Evolutionary conservation across 2,888 invertebrate species (phyloP).

Genomic region (Leptopterna dolabrata): DNA sequence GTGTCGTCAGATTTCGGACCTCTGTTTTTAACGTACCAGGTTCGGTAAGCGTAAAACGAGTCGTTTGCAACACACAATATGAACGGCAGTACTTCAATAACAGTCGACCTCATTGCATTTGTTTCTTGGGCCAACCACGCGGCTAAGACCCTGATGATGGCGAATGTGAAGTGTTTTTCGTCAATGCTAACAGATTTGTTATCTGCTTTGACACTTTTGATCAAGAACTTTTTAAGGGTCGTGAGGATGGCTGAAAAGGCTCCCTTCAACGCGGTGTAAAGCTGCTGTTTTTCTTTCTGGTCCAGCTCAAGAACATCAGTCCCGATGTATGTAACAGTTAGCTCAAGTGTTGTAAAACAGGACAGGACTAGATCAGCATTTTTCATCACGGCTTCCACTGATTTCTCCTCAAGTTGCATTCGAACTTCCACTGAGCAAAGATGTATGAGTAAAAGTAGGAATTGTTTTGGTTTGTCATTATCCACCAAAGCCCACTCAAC

Average conservation of each 20-base stretch:
- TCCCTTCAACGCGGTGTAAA: slow-evolving; percentile 89
- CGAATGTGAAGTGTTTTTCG: slow-evolving; percentile 82
- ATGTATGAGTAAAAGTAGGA: slow-evolving; percentile 86
- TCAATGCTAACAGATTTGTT: slow-evolving; percentile 71
- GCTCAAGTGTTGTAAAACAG: slow-evolving; percentile 84
- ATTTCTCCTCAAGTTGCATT: slow-evolving; percentile 91
- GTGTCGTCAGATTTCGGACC: slow-evolving; percentile 61
- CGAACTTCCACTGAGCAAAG: slow-evolving; percentile 91
- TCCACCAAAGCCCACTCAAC: slow-evolving; percentile 86
- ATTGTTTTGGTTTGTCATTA: slow-evolving; percentile 81
- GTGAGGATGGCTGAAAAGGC: slow-evolving; percentile 86
- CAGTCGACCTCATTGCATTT: slow-evolving; percentile 85
- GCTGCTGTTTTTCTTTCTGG: slow-evolving; percentile 89
- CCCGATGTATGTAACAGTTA: slow-evolving; percentile 82
- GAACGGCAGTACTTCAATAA: slow-evolving; percentile 84
- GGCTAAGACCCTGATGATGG: slow-evolving; percentile 84
- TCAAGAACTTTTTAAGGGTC: slow-evolving; percentile 78
- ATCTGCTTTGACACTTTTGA: slow-evolving; percentile 73
- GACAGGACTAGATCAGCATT: slow-evolving; percentile 84
- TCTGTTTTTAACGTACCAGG: slow-evolving; percentile 75
- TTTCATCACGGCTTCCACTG: slow-evolving; percentile 79
- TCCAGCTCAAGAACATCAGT: slow-evolving; percentile 86
- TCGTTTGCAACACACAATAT: slow-evolving; percentile 84
- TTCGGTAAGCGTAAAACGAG: slow-evolving; percentile 80
- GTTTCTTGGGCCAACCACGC: slow-evolving; percentile 95